Percentiles rank a stretch among this genome's conserved stretches.
phyloP scores from a whole-genome alignment of 2,797 vertebrate species.

The Chelmon rostratus region DNA sequence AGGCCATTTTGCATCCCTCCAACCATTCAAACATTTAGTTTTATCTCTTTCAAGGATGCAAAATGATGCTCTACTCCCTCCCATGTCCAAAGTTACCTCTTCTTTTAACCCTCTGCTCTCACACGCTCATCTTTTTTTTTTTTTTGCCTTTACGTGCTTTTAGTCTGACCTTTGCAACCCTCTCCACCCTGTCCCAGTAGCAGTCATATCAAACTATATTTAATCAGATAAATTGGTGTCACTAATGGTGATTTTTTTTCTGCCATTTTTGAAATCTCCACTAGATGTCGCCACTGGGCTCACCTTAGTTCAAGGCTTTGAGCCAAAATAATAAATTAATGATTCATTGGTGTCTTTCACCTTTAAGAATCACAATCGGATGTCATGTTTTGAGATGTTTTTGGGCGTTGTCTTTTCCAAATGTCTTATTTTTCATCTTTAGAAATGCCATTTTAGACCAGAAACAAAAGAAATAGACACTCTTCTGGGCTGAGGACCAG shows the following conservation, averaged over 20 bases:
- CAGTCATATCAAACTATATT: constrained; percentile 8
- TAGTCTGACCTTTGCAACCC: constrained; percentile 44
- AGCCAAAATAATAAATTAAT: constrained; percentile 11
- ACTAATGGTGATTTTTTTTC: constrained; percentile 12
- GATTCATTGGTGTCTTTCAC: background rate
- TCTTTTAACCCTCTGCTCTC: constrained; percentile 12
- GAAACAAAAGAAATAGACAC: background rate
- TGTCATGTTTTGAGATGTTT: constrained; percentile 27
- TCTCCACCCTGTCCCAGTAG: constrained; percentile 21
- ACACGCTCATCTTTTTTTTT: constrained; percentile 5
- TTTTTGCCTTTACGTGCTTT: constrained; percentile 19
- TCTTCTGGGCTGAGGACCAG: constrained; percentile 54
- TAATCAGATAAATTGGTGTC: constrained; percentile 9
- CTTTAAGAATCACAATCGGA: constrained; percentile 16
- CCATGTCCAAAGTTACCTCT: background rate
- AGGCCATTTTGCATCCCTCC: constrained; percentile 57
- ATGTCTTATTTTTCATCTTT: background rate
- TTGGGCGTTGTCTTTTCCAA: background rate
- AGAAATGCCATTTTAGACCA: constrained; percentile 22
- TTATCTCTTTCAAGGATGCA: constrained; percentile 48
- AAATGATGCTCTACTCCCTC: constrained; percentile 39
- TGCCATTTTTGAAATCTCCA: constrained; percentile 19
- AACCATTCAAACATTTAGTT: constrained; percentile 24
- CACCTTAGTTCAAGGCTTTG: constrained; percentile 45
- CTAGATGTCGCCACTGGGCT: constrained; percentile 71